Base-by-base conservation (phyloP, 92 coral and sea anemone species). In the Palythoa heliodiscus region DNA sequence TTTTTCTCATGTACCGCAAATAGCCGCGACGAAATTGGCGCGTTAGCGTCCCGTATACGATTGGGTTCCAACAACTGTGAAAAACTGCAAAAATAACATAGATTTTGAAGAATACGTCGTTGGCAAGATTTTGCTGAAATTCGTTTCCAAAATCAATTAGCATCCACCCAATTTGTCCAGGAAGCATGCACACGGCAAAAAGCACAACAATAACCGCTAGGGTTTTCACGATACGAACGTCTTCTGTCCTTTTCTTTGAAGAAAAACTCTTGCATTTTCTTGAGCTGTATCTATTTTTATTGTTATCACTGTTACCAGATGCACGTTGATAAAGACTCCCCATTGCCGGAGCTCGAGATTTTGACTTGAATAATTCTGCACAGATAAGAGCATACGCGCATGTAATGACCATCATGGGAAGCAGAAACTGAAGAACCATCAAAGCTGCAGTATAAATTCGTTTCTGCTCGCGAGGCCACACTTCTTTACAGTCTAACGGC, bases 21-120 rank as follows among this genome's bases (percentile, higher is more conserved):
- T 94, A 94, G 5, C 98, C 98, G 7, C 91, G 93, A 8, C 98
- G 93, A 47, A 94, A 94, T 71, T 90, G 98, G 37, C 93, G 86
- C 15, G 95, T 88, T 20, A 94, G 76, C 5, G 95, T 94, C 52
- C 97, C 95, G 70, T 96, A 96, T 3, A 95, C 89, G 11, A 96
- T 87, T 2, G 99, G 99, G 68, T 96, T 96, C 24, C 93, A 72
- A 38, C 98, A 95, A 72, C 99, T 91, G 89, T 96, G 95, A 72
- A 96, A 87, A 73, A 96, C 98, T 13, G 98, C 93, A 1, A 88
- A 84, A 54, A 94, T 93, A 15, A 95, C 72, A 16, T 89, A 91
- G 48, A 94, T 87, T 86, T 90, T 90, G 74, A 63, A 80, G 40
- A 80, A 66, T 12, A 80, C 13, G 9, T 80, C 73, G 23, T 0